Conservation (phyloP, 2,797 vertebrate genomes). For the Sebastolobus alascanus region DNA sequence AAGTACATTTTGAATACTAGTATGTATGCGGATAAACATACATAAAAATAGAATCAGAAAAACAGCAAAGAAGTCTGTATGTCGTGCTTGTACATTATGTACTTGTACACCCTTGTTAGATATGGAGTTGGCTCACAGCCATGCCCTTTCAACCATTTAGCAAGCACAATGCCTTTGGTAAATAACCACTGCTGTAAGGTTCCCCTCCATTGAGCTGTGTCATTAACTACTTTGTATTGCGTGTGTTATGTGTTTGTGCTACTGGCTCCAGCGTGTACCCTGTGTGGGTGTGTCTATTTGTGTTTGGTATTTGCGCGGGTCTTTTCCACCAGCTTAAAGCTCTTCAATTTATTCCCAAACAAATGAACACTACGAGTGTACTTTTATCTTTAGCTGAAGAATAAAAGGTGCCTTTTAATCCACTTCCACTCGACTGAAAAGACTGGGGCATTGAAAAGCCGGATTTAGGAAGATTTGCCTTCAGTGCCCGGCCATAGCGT, state of each 20-base stretch:
- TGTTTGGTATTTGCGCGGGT: constrained; percentile 57
- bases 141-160: constrained; percentile 63
- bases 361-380: constrained; percentile 44
- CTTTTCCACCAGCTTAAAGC: constrained; percentile 64
- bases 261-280: constrained; percentile 29
- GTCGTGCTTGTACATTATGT: constrained; percentile 3
- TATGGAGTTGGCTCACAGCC: constrained; percentile 41
- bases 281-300: constrained; percentile 66
- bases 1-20: too few species aligned
- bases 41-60: background rate
- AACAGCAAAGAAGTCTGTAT: background rate
- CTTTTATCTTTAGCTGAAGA: constrained; percentile 40
- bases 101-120: constrained; percentile 39
- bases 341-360: constrained; percentile 59
- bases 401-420: constrained; percentile 50
- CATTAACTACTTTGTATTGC: constrained; percentile 67
- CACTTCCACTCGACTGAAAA: constrained; percentile 47
- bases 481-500: constrained; percentile 12
- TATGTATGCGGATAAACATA: background rate
- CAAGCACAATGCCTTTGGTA: constrained; percentile 62
- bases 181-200: constrained; percentile 68
- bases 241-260: constrained; percentile 14
- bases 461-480: constrained; percentile 50
- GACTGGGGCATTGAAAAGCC: constrained; percentile 43
- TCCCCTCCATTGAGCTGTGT: constrained; percentile 73